A percentile compares a stretch with the other conserved stretches of the same genome.
phyloP scores from a whole-genome alignment of 2,113 vertebrate genomes.

The Podarcis muralis region DNA sequence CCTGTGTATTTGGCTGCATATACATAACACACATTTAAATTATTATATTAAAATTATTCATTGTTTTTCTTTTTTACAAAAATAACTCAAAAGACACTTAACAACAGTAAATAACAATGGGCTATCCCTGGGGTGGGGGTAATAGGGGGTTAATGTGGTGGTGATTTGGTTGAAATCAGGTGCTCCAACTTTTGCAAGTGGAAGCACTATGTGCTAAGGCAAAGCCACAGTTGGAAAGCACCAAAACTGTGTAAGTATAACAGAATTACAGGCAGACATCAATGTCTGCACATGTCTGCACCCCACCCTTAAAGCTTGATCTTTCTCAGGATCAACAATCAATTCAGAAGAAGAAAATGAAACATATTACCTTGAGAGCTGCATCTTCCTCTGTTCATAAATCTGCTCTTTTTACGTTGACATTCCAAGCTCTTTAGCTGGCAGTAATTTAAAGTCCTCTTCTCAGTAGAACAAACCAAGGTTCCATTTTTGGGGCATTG shows the following conservation, averaged over 20 bases:
- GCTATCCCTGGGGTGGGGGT: too few relatives aligned
- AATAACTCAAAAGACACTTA: too few relatives aligned
- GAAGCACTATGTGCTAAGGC: too few relatives aligned
- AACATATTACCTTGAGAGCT: constrained; percentile 57
- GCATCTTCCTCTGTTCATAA: constrained; percentile 69
- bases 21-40: too few relatives aligned
- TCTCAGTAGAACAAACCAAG: constrained; percentile 60
- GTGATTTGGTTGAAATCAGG: too few relatives aligned
- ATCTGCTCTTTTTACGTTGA: constrained; percentile 45
- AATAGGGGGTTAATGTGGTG: too few relatives aligned
- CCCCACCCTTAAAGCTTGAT: background rate
- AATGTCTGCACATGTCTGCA: background rate
- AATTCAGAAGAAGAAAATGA: background rate
- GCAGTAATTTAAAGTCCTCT: constrained; percentile 76
- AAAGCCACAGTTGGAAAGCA: too few relatives aligned
- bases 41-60: too few relatives aligned
- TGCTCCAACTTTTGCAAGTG: too few relatives aligned
- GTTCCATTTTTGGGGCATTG: constrained; percentile 77
- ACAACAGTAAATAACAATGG: too few relatives aligned
- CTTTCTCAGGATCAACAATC: background rate
- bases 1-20: too few relatives aligned
- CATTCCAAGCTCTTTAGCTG: constrained; percentile 83
- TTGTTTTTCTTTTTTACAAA: too few relatives aligned
- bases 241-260: background rate
- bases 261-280: background rate